Base-by-base conservation (phyloP, 1,140 invertebrate genomes). In the Drosophila tristis region DNA sequence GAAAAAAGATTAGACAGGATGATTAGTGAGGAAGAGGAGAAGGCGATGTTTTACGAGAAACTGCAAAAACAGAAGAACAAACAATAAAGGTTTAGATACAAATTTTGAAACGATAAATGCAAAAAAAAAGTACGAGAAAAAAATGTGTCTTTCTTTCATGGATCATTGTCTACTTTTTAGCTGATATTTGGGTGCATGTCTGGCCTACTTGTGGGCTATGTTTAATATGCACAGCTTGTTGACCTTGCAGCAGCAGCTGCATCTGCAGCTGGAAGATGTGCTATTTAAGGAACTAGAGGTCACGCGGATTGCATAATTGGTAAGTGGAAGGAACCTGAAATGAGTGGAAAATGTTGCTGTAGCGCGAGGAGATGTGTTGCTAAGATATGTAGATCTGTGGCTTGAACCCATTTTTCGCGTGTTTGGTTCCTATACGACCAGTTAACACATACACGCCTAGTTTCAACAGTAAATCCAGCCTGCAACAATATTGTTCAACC, bases 51-150 rank as follows among this genome's bases (percentile, higher is more conserved):
- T 86, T 78, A 80, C 68, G 72, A 65, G 59, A 84, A 84, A 84
- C 84, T 89, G 84, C 74, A 91, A 78, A 76, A 71, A 39, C 35
- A 39, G 35, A 57, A 4, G 63, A 76, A 74, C 71, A 80, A 91
- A 91, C 89, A 91, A 91, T 91, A 91, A 91, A 91, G 89, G 89
- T 91, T 91, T 91, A 91, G 89, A 91, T 91, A 91, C 89, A 91
- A 91, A 91, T 91, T 91, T 91, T 91, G 89, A 91, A 91, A 91
- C 84, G 89, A 90, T 91, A 87, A 81, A 87, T 90, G 74, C 73
- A 87, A 90, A 78, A 85, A 50, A 64, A 31, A 5, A 6, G 8
- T 39, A 39, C 35, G 4, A 26, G 26, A 16, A 11, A 26, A 45
- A 45, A 23, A 20, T 51, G 51, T 63, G 47, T 73, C n/a, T 15